Evolutionary conservation across 1,140 invertebrate species (phyloP), one percentile per base, ranked within the genome.

Genomic region (Drosophila ogumai): DNA sequence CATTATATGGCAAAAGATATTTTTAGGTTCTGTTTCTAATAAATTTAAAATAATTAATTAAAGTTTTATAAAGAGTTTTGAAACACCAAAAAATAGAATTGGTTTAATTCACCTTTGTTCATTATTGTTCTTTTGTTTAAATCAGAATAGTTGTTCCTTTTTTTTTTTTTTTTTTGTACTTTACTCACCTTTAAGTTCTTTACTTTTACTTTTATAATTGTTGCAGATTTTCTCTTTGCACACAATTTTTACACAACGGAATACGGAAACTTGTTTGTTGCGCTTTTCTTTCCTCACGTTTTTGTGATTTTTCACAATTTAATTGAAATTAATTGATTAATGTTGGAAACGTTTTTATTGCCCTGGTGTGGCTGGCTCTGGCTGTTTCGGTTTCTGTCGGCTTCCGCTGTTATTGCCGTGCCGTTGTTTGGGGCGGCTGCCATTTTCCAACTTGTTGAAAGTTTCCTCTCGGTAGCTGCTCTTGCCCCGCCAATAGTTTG

Each of bases 311-410:
- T 82, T 63, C 79, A 74, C 74, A 77, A 82, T 82, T 78, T 81
- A 82, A 81, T 81, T 81, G 79, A 77, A 81, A 77, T 72, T 81
- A 81, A 82, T 82, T 82, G 79, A 82, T 82, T 82, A 78, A 78
- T 64, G 79, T 59, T 76, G 72, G 46, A 76, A 76, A 76, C 73
- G 46, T 58, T 81, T 77, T 82, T 81, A 81, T 81, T 81, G 79
- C 64, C 40, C 19, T n/a, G 36, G 28, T 52, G 28, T 50, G 22
- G 22, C 22, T 47, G 46, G 25, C 46, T 25, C 17, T 15, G 44
- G 22, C 40, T n/a, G 15, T 36, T 43, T 32, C 44, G 46, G 44
- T 19, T 52, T 41, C 46, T 52, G 44, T 32, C 44, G 59, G 47
- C 46, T 60, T 75, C 41, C 12, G 52, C 63, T 80, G 32, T 44